Evolutionary conservation across 2,888 invertebrate genomes (phyloP).

Genomic region (Galerucella nymphaeae): DNA sequence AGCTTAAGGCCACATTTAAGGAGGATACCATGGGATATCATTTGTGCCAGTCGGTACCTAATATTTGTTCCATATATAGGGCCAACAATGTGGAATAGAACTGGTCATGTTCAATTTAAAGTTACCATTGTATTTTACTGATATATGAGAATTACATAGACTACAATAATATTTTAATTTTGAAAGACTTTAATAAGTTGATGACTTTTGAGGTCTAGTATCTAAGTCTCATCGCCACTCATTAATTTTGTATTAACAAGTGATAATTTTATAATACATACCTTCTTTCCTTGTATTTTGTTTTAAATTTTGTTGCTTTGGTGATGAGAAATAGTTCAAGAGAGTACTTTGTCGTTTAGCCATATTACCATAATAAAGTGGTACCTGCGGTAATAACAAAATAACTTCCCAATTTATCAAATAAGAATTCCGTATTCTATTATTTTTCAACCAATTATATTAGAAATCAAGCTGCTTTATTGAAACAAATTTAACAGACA

Average conservation of each 20-base stretch:
- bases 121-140: too few species aligned
- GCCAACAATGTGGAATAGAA: too few species aligned
- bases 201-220: too few species aligned
- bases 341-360: constrained; percentile 36
- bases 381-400: not conserved
- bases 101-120: too few species aligned
- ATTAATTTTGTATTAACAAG: not conserved
- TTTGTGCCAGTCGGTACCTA: too few species aligned
- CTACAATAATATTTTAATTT: too few species aligned
- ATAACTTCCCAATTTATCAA: not conserved
- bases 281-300: constrained; percentile 23
- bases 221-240: too few species aligned
- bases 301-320: constrained; percentile 23
- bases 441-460: not conserved
- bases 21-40: too few species aligned
- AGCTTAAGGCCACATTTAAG: too few species aligned
- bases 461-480: not conserved
- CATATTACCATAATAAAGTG: not conserved
- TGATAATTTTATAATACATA: not conserved
- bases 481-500: not conserved
- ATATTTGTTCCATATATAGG: too few species aligned
- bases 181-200: too few species aligned
- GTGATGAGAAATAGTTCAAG: constrained; percentile 45
- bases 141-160: too few species aligned
- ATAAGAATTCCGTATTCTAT: not conserved